Evolutionary conservation across 2,113 vertebrate genomes (phyloP).

Genomic region (Poicephalus meyeri): DNA sequence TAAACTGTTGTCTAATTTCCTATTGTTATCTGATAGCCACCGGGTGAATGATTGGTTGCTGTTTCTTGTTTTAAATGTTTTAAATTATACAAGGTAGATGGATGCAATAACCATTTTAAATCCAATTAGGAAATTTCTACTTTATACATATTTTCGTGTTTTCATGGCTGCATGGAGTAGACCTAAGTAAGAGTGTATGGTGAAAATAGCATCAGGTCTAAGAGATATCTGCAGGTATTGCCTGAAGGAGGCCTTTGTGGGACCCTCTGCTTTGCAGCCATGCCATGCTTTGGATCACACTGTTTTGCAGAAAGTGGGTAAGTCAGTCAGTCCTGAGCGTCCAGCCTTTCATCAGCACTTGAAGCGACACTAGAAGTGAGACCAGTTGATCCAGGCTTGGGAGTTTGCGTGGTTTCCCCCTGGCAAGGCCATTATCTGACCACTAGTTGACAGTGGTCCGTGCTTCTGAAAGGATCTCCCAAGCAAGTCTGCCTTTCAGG

Average conservation of each 20-base stretch:
- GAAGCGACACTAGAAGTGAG: not conserved
- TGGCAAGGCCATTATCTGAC: not conserved
- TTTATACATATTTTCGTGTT: not conserved
- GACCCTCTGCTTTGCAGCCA: not conserved
- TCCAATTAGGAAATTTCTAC: not conserved
- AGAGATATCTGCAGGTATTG: not conserved
- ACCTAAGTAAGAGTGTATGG: not conserved
- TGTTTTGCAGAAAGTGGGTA: not conserved
- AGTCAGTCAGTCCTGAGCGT: not conserved
- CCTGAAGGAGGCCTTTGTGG: not conserved
- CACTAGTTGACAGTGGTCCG: not conserved
- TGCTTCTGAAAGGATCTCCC: not conserved
- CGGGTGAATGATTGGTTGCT: not conserved
- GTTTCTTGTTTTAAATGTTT: constrained; percentile 3
- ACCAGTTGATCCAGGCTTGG: not conserved
- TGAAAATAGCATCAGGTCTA: not conserved
- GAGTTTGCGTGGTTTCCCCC: rapidly evolving
- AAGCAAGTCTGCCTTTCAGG: not conserved
- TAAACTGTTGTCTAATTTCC: constrained; percentile 21
- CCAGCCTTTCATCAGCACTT: not conserved
- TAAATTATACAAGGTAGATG: not conserved
- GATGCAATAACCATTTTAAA: not conserved
- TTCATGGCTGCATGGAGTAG: not conserved
- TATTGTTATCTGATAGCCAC: not conserved
- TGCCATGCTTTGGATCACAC: not conserved